phyloP scores from a whole-genome alignment of 1,140 invertebrate species.

The Papilio polyxenes region DNA sequence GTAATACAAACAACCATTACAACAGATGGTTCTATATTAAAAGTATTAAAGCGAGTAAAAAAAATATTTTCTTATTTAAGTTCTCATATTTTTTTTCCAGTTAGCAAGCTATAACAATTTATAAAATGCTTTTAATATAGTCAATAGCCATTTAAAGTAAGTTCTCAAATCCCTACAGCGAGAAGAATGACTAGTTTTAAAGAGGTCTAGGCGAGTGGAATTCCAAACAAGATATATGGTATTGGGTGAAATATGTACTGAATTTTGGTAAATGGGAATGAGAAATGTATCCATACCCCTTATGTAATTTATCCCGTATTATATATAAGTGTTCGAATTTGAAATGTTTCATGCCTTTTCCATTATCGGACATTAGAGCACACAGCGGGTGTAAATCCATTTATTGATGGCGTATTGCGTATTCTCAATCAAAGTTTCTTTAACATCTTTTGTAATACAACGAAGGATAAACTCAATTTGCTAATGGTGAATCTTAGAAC shows the following conservation, averaged over 20 bases:
- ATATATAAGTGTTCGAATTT: not conserved
- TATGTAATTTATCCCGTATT: not conserved
- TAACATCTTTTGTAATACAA: not conserved
- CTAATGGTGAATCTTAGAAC: not conserved
- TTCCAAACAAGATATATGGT: not conserved
- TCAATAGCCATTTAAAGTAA: not conserved
- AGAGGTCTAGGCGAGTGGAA: not conserved
- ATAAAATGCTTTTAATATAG: not conserved
- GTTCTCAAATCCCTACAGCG: not conserved
- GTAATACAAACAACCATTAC: too few relatives aligned
- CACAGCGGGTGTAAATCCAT: slow-evolving; percentile 5
- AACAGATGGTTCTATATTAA: too few relatives aligned
- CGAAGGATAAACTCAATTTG: not conserved
- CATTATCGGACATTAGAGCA: not conserved
- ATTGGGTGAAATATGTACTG: not conserved
- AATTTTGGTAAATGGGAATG: not conserved
- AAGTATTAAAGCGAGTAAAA: not conserved
- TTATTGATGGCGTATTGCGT: not conserved
- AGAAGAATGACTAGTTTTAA: not conserved
- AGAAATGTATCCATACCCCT: not conserved
- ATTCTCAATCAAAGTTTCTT: not conserved
- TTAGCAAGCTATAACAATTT: not conserved
- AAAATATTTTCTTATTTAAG: not conserved
- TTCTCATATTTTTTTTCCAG: not conserved
- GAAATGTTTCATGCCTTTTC: not conserved